Percentiles rank a stretch among this genome's conserved stretches.
phyloP scores from a whole-genome alignment of 2,888 invertebrate genomes.

The Pilophorus perplexus region DNA sequence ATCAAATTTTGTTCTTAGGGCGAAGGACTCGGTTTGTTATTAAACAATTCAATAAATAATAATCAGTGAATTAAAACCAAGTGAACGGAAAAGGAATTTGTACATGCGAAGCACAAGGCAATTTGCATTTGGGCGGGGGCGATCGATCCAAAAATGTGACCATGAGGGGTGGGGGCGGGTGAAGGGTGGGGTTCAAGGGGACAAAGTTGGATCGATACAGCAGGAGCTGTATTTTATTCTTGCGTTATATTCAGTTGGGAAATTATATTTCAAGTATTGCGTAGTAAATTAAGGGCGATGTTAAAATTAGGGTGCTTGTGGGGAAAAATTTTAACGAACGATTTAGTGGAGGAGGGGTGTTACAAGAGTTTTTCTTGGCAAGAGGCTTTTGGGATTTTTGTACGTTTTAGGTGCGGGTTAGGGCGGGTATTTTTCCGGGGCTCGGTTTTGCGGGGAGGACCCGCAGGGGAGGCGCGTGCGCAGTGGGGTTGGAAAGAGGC shows the following conservation, averaged over 20 bases:
- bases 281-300: not conserved
- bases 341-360: not conserved
- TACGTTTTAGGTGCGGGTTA: not conserved
- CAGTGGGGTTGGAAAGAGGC: not conserved
- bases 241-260: not conserved
- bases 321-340: not conserved
- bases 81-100: not conserved
- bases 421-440: slow-evolving; percentile 19
- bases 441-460: not conserved
- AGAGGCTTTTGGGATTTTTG: too few species aligned
- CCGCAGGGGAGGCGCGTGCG: slow-evolving; percentile 15
- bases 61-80: too few species aligned
- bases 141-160: slow-evolving; percentile 15
- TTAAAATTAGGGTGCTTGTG: not conserved
- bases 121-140: not conserved
- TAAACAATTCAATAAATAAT: not conserved
- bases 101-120: not conserved
- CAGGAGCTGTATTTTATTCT: slow-evolving; percentile 11
- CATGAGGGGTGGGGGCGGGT: slow-evolving; percentile 1
- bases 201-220: slow-evolving; percentile 24
- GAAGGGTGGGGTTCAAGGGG: slow-evolving; percentile 18
- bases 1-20: too few species aligned
- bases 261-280: not conserved
- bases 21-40: too few species aligned
- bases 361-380: not conserved